Percentiles rank a stretch among this genome's conserved stretches.
These are phyloP conservation scores for Syritta pipiens DNA, from an alignment of 2,888 invertebrate species.

Conservation along the genomic window DNA sequence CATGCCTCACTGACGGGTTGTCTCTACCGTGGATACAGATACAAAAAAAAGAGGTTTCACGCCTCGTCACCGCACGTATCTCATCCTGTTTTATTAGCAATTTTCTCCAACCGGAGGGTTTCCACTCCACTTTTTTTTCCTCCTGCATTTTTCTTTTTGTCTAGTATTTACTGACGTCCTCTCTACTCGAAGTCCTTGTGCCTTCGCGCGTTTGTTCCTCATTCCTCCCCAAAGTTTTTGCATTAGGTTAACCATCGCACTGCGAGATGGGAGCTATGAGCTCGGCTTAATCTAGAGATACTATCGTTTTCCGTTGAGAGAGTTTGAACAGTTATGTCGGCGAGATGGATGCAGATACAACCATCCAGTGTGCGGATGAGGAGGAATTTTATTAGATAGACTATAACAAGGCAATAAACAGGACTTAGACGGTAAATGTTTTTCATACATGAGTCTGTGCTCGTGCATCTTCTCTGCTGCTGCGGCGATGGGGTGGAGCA, in stretches of 20 bases:
- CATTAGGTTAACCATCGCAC: constrained; percentile 18
- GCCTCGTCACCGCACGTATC: constrained; percentile 56
- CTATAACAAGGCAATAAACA: constrained; percentile 42
- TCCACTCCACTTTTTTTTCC: constrained; percentile 10
- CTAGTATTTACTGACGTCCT: constrained; percentile 4
- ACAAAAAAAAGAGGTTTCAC: constrained; percentile 33
- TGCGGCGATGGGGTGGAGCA: not conserved
- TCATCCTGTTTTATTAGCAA: constrained; percentile 57
- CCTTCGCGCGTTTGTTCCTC: constrained; percentile 17
- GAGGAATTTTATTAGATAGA: constrained; percentile 8
- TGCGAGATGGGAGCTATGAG: not conserved
- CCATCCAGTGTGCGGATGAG: not conserved
- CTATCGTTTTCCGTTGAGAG: not conserved
- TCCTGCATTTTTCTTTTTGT: constrained; percentile 1
- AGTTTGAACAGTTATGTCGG: constrained; percentile 21
- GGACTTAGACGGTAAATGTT: constrained; percentile 28
- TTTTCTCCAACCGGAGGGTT: constrained; percentile 31
- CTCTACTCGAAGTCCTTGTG: not conserved
- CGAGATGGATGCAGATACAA: not conserved
- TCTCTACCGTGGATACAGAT: not conserved
- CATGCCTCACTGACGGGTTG: not conserved
- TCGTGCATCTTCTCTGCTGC: constrained; percentile 10
- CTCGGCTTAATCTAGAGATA: constrained; percentile 10
- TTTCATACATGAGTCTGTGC: too few relatives aligned
- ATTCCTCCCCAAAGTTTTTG: constrained; percentile 42